Evolutionary conservation across 2,888 invertebrate species (phyloP), one percentile per base, ranked within the genome.

Genomic region (Anthoptus insignis): DNA sequence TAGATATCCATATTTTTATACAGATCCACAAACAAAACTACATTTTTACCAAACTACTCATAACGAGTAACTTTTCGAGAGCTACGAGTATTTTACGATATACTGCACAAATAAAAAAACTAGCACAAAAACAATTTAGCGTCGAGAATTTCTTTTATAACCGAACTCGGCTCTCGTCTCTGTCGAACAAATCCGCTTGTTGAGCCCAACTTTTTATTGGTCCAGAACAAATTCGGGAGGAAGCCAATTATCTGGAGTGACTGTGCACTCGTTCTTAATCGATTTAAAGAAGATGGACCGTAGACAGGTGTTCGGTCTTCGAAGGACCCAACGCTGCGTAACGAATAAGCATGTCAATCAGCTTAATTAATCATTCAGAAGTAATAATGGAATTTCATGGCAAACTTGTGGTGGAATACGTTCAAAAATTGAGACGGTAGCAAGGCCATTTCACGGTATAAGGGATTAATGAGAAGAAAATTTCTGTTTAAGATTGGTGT

Each of bases 161-260:
- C 37, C 27, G 37, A 63, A 56, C 47, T 49, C 56, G 37, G 21
- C 37, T 63, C 45, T 61, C 56, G 24, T 56, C 47, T 34, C 63
- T 56, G 34, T 27, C 45, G 56, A 49, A 56, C 56, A 63, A 63
- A 63, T 63, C 61, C 54, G 63, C 61, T 54, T 47, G 61, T 45
- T 37, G 53, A 45, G 60, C 53, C 47, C 47, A 45, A 27, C 37
- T 52, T 63, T 56, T 63, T 56, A 63, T 29, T 78, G 78, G 78
- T 76, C 70, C 83, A 81, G 79, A 87, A 88, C 86, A 76, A 87
- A 87, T 86, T 86, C 76, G 75, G 80, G 75, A 75, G 76, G 78
- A 79, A 84, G 81, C 87, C 89, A 91, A 92, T 92, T 91, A 91
- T 81, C 77, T 71, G 78, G 82, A 88, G 85, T 92, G 92, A 92